Evolutionary conservation across 2,888 invertebrate species (phyloP).

Genomic region (Listrodromus nycthemerus): DNA sequence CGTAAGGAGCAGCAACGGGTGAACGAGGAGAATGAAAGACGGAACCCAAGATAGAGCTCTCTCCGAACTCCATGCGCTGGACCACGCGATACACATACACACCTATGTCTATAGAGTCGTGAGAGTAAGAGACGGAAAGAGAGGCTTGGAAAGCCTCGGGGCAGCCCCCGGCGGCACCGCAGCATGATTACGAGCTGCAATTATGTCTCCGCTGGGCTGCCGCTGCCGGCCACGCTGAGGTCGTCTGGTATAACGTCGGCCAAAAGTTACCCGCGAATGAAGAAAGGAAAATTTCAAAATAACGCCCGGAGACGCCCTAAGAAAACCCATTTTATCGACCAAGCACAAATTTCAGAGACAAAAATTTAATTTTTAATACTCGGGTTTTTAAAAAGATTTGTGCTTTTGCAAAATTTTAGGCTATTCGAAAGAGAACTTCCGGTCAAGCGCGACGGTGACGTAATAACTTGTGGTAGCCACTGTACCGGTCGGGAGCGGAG

Average conservation of each 20-base stretch:
- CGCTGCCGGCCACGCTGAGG: constrained; percentile 75
- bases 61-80: neutral
- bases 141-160: constrained; percentile 59
- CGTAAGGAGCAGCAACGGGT: constrained; percentile 60
- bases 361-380: neutral
- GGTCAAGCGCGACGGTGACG: constrained; percentile 68
- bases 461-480: constrained; percentile 79
- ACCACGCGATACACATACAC: neutral
- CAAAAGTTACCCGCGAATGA: constrained; percentile 68
- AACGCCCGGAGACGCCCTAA: neutral
- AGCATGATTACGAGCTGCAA: constrained; percentile 81
- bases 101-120: constrained; percentile 33
- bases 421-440: constrained; percentile 18
- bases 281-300: neutral
- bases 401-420: neutral
- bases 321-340: neutral
- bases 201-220: constrained; percentile 78
- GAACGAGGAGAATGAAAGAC: constrained; percentile 57
- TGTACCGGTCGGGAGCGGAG: constrained; percentile 73
- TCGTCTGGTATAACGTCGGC: constrained; percentile 76
- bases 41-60: constrained; percentile 18
- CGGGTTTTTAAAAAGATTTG: constrained; percentile 12
- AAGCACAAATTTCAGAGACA: neutral
- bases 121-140: constrained; percentile 63
- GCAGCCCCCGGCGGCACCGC: constrained; percentile 72